Evolutionary conservation across 2,888 invertebrate species (phyloP), one percentile per base, ranked within the genome.

Genomic region (Cheilosia urbana): DNA sequence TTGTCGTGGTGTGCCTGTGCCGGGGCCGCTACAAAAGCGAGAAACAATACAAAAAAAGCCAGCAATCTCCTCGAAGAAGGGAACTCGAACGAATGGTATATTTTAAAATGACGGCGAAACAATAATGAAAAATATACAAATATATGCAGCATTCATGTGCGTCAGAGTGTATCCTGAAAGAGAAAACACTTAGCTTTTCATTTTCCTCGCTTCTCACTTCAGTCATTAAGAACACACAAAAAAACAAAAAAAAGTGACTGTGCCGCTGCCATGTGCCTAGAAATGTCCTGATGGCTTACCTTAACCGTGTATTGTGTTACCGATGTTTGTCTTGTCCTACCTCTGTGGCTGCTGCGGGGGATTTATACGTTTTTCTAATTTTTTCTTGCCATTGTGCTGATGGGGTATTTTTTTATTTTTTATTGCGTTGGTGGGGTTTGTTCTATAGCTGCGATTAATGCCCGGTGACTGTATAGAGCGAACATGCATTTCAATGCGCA

Each of bases 141-240:
- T 51, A 40, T 30, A 17, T 27, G 6, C 5, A 55, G 6, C 5
- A 55, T 34, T 17, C n/a, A 30, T n/a, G 27, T 27, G 6, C 19
- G 37, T 11, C 13, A 34, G 27, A 58, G 37, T 58, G 11, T 53
- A 13, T 58, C 37, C 17, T 19, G 58, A 40, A 60, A 40, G 21
- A 40, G 40, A 37, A 40, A 85, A 71, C 84, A 85, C 84, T 85
- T 76, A 85, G 76, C 71, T 80, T 81, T 80, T 66, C 81, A 85
- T 66, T 85, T 80, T 40, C 47, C 37, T 65, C 47, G 66, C 58
- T 66, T 81, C 80, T 85, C 71, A 76, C 84, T 81, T 62, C 17
- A 69, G 76, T 75, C 80, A 76, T 76, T 84, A 71, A 84, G 80
- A 84, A 80, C 27, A 27, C 27, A 27, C 6, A 80, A 84, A 84